Percentiles rank a stretch among this genome's conserved stretches.
Evolutionary conservation across 2,888 invertebrate species (phyloP).

Genomic region (Adelphocoris suturalis): DNA sequence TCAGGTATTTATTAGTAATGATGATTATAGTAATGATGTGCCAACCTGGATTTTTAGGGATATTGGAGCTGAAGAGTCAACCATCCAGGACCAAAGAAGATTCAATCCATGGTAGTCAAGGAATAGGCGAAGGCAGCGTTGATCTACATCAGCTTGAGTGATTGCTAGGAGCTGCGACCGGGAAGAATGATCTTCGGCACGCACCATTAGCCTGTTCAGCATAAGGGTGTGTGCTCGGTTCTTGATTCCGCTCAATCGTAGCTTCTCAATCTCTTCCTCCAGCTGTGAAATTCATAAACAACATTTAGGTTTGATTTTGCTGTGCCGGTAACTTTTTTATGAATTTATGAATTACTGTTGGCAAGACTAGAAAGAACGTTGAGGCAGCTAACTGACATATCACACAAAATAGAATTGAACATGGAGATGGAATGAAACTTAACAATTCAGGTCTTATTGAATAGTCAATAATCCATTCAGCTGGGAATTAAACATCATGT

Average conservation of each 20-base stretch:
- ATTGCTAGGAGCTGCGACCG: slow-evolving; percentile 87
- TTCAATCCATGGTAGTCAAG: slow-evolving; percentile 95
- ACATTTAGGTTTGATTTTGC: not conserved
- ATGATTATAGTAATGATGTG: not conserved
- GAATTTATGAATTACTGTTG: not conserved
- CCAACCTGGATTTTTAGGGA: slow-evolving; percentile 75
- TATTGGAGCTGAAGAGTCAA: slow-evolving; percentile 74
- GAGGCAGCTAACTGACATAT: no score
- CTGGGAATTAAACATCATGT: no score
- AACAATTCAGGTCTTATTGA: no score
- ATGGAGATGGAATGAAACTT: no score
- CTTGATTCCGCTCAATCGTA: slow-evolving; percentile 89
- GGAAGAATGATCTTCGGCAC: slow-evolving; percentile 90
- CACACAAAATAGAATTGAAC: no score
- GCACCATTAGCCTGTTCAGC: slow-evolving; percentile 93
- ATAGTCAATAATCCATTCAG: no score
- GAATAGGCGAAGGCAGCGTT: slow-evolving; percentile 91
- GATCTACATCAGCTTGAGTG: slow-evolving; percentile 86
- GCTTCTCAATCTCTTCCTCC: slow-evolving; percentile 92
- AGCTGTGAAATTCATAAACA: slow-evolving; percentile 81
- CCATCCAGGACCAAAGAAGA: slow-evolving; percentile 95
- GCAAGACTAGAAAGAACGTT: not conserved
- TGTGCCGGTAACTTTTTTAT: not conserved
- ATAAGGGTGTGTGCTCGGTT: slow-evolving; percentile 94
- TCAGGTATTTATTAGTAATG: not conserved